Base-by-base conservation (phyloP, 2,888 invertebrate species). In the Nemotelus pantherinus region DNA sequence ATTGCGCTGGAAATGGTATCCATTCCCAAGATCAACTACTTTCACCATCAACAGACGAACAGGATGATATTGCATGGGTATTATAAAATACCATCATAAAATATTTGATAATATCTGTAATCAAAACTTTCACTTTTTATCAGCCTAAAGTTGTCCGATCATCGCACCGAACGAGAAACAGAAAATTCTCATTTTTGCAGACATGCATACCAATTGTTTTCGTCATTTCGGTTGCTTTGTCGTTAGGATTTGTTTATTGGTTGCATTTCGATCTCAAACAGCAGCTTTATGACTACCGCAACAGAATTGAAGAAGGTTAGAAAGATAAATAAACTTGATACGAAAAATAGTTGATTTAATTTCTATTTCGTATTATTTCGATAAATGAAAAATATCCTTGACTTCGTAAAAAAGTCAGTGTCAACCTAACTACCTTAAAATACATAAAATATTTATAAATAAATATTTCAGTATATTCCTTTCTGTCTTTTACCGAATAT, bases 31-130 rank as follows among this genome's bases (percentile, higher is more conserved):
- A 93, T 81, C 88, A 91, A 82, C 89, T 93, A 70, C 89, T 92
- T 79, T 91, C 92, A 64, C 84, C 92, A 88, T 90, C 90, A 81
- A 89, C 92, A 87, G 86, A 90, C 84, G 90, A 90, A 82, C 88
- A 89, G 80, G 90, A 90, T 79, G 89, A 89, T 82, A 88, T 88
- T 79, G 83, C 83, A 80, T 86, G 85, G 86, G 86, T 86, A 85
- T 81, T 77, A 25, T 25, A 25, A 25, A 1, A 25, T 25, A 74
- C 25, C 6, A 72, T 58, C 39, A 3, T 9, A 58, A 5, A 2
- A 10, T 58, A 25, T 1, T 25, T 25, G 25, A 25, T 25, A 25
- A 25, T 25, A 25, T 25, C 25, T 25, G 25, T 25, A 25, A 25
- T 25, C 25, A 25, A 25, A 25, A 25, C 25, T 50, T 47, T 47